Percentiles rank a stretch among this genome's conserved stretches.
Evolutionary conservation across 37 sponge, comb jelly and placozoan genomes (phyloP).

Genomic region (Petrosia ficiformis): DNA sequence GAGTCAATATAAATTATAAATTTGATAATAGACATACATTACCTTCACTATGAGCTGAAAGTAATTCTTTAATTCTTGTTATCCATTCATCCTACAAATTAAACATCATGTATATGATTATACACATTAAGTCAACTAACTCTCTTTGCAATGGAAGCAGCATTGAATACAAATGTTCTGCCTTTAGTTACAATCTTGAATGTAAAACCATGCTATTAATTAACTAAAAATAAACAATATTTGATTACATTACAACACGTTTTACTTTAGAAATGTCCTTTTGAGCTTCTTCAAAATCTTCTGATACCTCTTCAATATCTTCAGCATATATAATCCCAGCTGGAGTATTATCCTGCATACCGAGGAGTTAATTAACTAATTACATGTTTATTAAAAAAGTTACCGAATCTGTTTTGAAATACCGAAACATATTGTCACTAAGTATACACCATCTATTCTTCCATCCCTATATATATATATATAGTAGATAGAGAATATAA

Average conservation of each 20-base stretch:
- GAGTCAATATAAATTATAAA: neutral
- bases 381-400: neutral
- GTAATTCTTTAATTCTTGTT: constrained; percentile 6
- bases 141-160: constrained; percentile 38
- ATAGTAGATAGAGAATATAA: neutral
- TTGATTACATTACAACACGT: too few species aligned
- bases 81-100: constrained; percentile 43
- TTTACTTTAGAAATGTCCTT: constrained; percentile 36
- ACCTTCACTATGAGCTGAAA: constrained; percentile 13
- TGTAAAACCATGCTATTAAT: constrained; percentile 46
- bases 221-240: neutral
- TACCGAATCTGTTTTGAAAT: constrained; percentile 66
- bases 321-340: constrained; percentile 60
- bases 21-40: neutral
- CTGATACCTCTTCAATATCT: constrained; percentile 31
- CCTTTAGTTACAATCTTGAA: constrained; percentile 52
- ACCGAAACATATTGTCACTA: constrained; percentile 38
- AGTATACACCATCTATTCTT: constrained; percentile 69
- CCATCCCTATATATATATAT: constrained; percentile 45
- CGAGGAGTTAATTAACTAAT: neutral
- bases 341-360: constrained; percentile 37
- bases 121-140: constrained; percentile 18
- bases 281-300: constrained; percentile 20
- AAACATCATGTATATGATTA: neutral
- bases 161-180: constrained; percentile 56